Evolutionary conservation across 2,888 invertebrate genomes (phyloP).

Genomic region (Apotomis turbidana): DNA sequence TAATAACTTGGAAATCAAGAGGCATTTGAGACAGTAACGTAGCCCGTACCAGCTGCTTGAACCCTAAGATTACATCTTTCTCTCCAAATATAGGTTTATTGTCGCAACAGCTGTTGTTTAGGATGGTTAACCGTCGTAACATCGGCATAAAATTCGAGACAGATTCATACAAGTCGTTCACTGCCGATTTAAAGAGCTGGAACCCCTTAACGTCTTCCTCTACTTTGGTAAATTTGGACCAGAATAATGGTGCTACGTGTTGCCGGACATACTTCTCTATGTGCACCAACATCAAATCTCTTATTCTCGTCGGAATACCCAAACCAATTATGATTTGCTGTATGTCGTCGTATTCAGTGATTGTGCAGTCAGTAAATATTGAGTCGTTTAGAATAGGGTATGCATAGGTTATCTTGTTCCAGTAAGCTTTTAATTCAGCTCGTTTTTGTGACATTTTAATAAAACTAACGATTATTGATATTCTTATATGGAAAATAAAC

Average conservation of each 20-base stretch:
- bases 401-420: constrained; percentile 77
- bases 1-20: constrained; percentile 86
- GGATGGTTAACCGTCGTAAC: constrained; percentile 80
- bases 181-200: constrained; percentile 86
- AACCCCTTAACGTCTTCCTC: constrained; percentile 84
- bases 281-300: constrained; percentile 70
- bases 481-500: background rate
- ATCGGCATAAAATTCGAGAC: constrained; percentile 82
- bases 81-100: constrained; percentile 81
- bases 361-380: constrained; percentile 67
- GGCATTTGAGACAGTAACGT: constrained; percentile 89
- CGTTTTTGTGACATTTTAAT: constrained; percentile 61
- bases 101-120: constrained; percentile 75
- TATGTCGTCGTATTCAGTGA: constrained; percentile 71
- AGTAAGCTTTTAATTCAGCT: constrained; percentile 69
- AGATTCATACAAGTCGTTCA: constrained; percentile 85
- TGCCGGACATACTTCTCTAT: constrained; percentile 85
- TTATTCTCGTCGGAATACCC: constrained; percentile 71
- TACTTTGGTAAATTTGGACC: constrained; percentile 84
- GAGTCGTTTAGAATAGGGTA: constrained; percentile 76
- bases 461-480: background rate
- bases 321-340: constrained; percentile 69
- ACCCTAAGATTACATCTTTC: constrained; percentile 79
- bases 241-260: constrained; percentile 86
- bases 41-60: constrained; percentile 86